Evolutionary conservation across 2,797 vertebrate species (phyloP), one percentile per base, ranked within the genome.

Genomic region (Hydrolagus colliei): DNA sequence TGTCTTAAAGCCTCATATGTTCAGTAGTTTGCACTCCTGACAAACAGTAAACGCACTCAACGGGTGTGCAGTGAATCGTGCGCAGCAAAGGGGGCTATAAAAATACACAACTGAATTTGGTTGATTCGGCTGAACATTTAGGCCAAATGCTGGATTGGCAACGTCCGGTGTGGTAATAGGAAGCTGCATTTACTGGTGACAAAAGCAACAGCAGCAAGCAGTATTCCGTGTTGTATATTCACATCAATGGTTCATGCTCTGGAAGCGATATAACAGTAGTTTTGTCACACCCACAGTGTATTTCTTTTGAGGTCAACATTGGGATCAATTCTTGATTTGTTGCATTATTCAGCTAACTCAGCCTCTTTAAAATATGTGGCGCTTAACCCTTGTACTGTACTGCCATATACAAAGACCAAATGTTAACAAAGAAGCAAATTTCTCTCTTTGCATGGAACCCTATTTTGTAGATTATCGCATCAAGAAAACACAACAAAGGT

Each of bases 1-100:
- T 93, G 95, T 97, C 96, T 97, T 96, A 95, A 94, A 96, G 96
- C 95, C 95, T 96, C 96, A 96, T 95, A 95, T 95, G 94, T 95
- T 97, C 95, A 93, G 95, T 96, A 95, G 94, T 95, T 94, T 95
- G 94, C 96, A 95, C 96, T 95, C 94, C 95, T 93, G 95, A 95
- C 95, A 93, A 95, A 96, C 95, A 94, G 96, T 96, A 96, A 96
- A 95, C 95, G 92, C 94, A 95, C 96, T 95, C 92, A 90, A 96
- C 96, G 65, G 79, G 79, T 71, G 79, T 41, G 79, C 79, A 84
- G 79, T 67, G 79, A 84, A 68, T 68, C 65, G 79, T 91, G 86
- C 91, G 92, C 95, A 93, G 92, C 96, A 96, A 97, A 96, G 91
- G 89, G 90, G 73, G 86, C 90, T 89, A 91, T 91, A 92, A 90